Conservation (phyloP, 2,113 vertebrate genomes). For the Python bivittatus region DNA sequence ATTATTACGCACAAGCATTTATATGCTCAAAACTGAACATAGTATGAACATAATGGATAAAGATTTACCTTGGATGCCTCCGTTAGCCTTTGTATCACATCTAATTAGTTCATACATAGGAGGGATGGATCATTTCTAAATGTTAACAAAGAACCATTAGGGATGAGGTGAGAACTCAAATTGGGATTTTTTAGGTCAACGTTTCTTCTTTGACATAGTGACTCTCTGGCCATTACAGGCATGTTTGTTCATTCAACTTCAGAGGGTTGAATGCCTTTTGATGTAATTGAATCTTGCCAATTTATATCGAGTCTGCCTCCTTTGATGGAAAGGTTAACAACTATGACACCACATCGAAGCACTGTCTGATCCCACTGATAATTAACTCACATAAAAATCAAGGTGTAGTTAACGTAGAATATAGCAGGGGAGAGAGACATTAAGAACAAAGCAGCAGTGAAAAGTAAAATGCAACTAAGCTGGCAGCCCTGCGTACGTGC, state of each 20-base stretch:
- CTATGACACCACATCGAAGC: background rate
- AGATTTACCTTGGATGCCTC: background rate
- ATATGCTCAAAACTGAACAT: background rate
- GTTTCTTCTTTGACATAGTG: background rate
- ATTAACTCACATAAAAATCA: background rate
- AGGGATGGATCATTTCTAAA: background rate
- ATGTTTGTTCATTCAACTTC: background rate
- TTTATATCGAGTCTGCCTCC: background rate
- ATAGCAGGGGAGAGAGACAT: background rate
- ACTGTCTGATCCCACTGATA: background rate
- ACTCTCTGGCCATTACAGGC: background rate
- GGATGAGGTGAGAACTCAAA: background rate
- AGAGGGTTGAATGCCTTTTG: background rate
- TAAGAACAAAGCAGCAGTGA: background rate
- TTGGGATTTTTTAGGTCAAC: background rate
- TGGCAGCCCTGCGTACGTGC: background rate
- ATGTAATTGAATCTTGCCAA: background rate
- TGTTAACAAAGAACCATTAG: background rate
- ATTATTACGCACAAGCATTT: background rate
- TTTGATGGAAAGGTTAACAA: background rate
- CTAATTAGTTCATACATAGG: background rate
- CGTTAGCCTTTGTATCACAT: background rate
- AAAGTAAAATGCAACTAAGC: constrained; percentile 2
- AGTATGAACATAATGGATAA: background rate
- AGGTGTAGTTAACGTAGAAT: background rate